Percentiles rank a stretch among this genome's conserved stretches.
phyloP scores from a whole-genome alignment of 2,113 vertebrate genomes.

The Zosterops lateralis region DNA sequence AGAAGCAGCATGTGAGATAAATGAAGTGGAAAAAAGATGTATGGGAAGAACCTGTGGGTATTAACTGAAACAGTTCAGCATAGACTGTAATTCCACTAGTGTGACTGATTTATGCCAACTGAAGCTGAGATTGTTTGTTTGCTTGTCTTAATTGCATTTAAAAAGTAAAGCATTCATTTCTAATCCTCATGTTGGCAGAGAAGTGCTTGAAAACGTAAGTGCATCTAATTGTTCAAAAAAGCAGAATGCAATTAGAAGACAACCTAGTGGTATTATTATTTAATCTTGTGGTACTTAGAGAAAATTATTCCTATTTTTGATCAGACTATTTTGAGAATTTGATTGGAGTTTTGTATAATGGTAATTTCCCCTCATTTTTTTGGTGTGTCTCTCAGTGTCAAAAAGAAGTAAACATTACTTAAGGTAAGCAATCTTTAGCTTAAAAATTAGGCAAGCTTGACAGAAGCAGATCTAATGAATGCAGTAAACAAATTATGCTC shows the following conservation, averaged over 20 bases:
- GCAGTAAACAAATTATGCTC: background rate
- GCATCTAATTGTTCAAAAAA: background rate
- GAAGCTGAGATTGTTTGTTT: background rate
- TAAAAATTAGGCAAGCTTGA: background rate
- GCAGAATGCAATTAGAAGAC: background rate
- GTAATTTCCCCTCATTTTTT: background rate
- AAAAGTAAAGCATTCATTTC: constrained; percentile 7
- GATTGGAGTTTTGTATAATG: background rate
- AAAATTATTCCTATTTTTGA: background rate
- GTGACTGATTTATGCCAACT: background rate
- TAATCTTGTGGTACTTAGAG: constrained; percentile 6
- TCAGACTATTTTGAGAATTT: background rate
- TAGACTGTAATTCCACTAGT: background rate
- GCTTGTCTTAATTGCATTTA: constrained; percentile 10
- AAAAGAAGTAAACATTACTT: background rate
- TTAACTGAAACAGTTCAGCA: background rate
- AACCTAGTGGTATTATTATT: background rate
- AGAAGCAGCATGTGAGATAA: background rate
- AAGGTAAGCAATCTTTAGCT: background rate
- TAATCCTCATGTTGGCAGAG: background rate
- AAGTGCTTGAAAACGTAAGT: background rate
- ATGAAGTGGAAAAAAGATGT: background rate
- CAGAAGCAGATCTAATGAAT: background rate
- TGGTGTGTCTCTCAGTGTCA: background rate
- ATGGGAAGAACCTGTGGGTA: background rate